Conservation (phyloP, 1,140 invertebrate species). For the Phocides pigmalion region DNA sequence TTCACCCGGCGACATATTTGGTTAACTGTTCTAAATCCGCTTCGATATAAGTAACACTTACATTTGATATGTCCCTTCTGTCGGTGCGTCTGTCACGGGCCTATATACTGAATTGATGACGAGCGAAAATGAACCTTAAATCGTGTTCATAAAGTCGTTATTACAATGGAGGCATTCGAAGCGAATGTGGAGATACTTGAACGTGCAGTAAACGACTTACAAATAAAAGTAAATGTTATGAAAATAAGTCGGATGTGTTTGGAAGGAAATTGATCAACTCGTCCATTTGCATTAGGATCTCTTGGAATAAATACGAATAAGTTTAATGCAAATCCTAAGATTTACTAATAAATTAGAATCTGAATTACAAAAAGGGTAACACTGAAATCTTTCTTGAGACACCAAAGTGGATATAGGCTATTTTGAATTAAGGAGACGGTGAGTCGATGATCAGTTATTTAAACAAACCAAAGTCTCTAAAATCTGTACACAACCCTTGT, state of each 20-base stretch:
- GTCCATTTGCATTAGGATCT: slow-evolving; percentile 1
- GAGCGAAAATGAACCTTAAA: neutral
- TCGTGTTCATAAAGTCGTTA: neutral
- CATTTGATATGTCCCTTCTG: slow-evolving; percentile 43
- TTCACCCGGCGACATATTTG: slow-evolving; percentile 65
- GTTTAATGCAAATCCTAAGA: too few relatives aligned
- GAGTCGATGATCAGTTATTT: too few relatives aligned
- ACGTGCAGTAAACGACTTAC: slow-evolving; percentile 24
- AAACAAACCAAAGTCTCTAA: too few relatives aligned
- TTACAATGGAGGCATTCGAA: neutral
- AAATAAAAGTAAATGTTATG: slow-evolving; percentile 32
- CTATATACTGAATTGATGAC: slow-evolving; percentile 1
- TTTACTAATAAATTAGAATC: too few relatives aligned
- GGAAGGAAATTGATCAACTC: slow-evolving; percentile 28
- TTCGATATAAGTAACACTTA: slow-evolving; percentile 48
- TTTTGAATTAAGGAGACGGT: too few relatives aligned
- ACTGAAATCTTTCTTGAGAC: too few relatives aligned
- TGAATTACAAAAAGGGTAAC: too few relatives aligned
- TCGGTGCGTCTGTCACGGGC: slow-evolving; percentile 25
- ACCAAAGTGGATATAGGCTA: too few relatives aligned
- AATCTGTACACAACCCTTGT: too few relatives aligned
- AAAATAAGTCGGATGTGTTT: slow-evolving; percentile 30
- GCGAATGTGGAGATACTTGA: slow-evolving; percentile 3
- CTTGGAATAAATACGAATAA: neutral
- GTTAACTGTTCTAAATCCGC: slow-evolving; percentile 45